phyloP scores from a whole-genome alignment of 2,888 invertebrate species.

The Poecilobothrus nobilitatus region DNA sequence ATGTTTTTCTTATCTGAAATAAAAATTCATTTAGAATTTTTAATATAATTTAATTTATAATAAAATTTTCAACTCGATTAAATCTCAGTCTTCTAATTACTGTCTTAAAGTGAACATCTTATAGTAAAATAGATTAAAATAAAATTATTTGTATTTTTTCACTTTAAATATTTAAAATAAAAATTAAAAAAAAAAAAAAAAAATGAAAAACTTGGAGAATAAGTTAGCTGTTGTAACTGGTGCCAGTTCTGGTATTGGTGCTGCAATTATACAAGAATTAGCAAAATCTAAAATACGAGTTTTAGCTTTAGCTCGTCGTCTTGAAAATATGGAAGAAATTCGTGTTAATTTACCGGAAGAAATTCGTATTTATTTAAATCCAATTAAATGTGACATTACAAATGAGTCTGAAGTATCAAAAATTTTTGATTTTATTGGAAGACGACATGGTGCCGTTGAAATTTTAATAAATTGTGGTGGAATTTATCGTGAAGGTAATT shows the following conservation, averaged over 20 bases:
- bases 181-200: neutral
- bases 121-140: neutral
- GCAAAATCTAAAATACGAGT: conserved; percentile 46
- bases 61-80: neutral
- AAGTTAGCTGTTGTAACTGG: conserved; percentile 53
- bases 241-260: conserved; percentile 51
- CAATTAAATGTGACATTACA: conserved; percentile 44
- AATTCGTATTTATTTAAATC: conserved; percentile 29
- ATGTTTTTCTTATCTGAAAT: too few relatives aligned
- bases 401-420: conserved; percentile 46
- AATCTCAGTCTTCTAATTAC: neutral
- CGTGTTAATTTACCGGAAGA: conserved; percentile 16
- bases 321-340: conserved; percentile 28
- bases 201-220: conserved; percentile 49
- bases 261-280: conserved; percentile 38
- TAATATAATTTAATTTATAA: neutral
- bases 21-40: too few relatives aligned
- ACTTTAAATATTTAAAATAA: neutral
- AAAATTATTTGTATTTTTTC: neutral
- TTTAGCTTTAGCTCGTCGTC: conserved; percentile 44
- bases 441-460: conserved; percentile 45
- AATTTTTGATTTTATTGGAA: conserved; percentile 45
- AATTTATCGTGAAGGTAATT: conserved; percentile 13
- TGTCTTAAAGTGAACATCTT: neutral
- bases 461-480: conserved; percentile 49